phyloP scores from a whole-genome alignment of 1,140 invertebrate genomes.

The Arctopsyche grandis region DNA sequence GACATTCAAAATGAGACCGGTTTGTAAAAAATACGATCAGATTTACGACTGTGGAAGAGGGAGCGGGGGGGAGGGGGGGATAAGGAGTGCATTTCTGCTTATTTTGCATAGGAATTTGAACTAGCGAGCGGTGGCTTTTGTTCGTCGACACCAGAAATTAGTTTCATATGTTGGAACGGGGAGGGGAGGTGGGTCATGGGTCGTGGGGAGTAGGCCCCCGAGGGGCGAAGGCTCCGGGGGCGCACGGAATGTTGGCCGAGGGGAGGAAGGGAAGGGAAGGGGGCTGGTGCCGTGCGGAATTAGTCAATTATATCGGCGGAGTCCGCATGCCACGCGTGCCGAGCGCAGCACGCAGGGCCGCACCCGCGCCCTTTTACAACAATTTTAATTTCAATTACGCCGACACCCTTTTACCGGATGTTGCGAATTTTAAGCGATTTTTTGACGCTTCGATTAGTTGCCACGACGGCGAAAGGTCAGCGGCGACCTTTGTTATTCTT shows the following conservation, averaged over 20 bases:
- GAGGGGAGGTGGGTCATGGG: not conserved
- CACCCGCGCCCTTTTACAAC: not conserved
- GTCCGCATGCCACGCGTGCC: conserved; percentile 51
- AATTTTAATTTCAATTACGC: conserved; percentile 10
- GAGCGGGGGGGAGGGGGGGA: not conserved
- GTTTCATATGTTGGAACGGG: conserved; percentile 31
- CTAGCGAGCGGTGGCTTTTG: not conserved
- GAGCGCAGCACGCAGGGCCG: conserved; percentile 29
- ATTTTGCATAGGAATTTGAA: not conserved
- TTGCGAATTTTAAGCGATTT: conserved; percentile 2
- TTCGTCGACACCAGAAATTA: conserved; percentile 22
- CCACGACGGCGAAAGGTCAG: too few species aligned
- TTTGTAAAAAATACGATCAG: not conserved
- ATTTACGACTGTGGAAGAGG: not conserved
- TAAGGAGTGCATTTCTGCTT: not conserved
- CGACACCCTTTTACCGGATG: not conserved
- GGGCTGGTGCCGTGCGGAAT: conserved; percentile 47
- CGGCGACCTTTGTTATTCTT: too few species aligned
- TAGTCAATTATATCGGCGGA: conserved; percentile 54
- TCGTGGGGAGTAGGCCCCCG: not conserved
- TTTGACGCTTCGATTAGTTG: not conserved
- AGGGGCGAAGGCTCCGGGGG: conserved; percentile 10
- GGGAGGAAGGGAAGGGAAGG: not conserved
- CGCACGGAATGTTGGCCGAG: not conserved
- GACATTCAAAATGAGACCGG: too few species aligned